These are phyloP conservation scores for Orthochromis malagaraziensis DNA, from an alignment of 2,113 vertebrate genomes.

Conservation along the genomic window DNA sequence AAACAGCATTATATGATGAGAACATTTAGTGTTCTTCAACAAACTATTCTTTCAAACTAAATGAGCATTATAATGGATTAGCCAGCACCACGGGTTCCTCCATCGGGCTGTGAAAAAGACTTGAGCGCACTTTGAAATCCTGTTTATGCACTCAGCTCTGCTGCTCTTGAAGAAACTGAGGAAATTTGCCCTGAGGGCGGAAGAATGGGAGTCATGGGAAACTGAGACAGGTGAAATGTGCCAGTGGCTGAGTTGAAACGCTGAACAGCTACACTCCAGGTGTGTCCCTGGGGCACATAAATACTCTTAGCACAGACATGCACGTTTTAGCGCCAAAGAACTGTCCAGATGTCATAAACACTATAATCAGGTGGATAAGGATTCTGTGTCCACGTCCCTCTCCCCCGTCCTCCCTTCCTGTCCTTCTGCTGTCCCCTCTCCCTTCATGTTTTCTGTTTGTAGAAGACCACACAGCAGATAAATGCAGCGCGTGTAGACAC, in stretches of 20 bases:
- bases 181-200: constrained; percentile 25
- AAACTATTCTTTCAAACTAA: neutral
- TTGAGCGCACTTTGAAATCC: neutral
- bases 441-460: neutral
- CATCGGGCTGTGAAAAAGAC: neutral
- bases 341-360: constrained; percentile 51
- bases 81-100: neutral
- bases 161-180: neutral
- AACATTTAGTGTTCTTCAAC: neutral
- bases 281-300: constrained; percentile 45
- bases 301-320: neutral
- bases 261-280: constrained; percentile 46
- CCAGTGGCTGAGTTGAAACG: constrained; percentile 35
- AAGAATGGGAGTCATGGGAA: constrained; percentile 43
- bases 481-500: neutral
- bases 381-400: neutral
- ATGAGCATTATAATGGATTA: neutral
- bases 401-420: constrained; percentile 24
- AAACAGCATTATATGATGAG: neutral
- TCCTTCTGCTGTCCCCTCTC: neutral
- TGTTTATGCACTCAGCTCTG: neutral
- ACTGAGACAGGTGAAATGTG: constrained; percentile 31
- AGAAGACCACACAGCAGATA: constrained; percentile 35
- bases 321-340: constrained; percentile 23
- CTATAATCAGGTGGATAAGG: constrained; percentile 53